phyloP scores from a whole-genome alignment of 2,113 vertebrate genomes.

The Herpailurus yagouaroundi region DNA sequence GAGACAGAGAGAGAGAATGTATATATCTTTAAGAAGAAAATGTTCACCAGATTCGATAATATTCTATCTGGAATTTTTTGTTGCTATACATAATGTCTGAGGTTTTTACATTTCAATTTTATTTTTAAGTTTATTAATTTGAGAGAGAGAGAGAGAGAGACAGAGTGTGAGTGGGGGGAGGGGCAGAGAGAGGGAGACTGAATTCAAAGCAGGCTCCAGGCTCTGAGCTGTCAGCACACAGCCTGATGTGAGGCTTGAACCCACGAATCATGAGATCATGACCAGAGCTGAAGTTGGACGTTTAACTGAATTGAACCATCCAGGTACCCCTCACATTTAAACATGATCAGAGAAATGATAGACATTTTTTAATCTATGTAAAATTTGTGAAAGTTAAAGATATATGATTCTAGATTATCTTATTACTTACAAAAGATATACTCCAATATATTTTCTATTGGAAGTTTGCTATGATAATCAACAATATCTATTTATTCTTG shows the following conservation, averaged over 20 bases:
- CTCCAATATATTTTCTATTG: not conserved
- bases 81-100: not conserved
- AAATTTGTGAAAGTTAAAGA: constrained; percentile 2
- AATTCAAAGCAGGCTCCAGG: too few species aligned
- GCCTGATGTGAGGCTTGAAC: too few species aligned
- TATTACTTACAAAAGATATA: not conserved
- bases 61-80: not conserved
- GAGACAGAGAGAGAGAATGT: not conserved
- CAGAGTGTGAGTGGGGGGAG: too few species aligned
- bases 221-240: too few species aligned
- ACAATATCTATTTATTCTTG: not conserved
- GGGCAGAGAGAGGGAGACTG: too few species aligned
- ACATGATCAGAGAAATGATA: not conserved
- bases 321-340: not conserved
- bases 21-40: not conserved
- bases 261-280: too few species aligned
- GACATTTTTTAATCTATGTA: not conserved
- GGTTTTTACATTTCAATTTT: not conserved
- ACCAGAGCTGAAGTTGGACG: too few species aligned
- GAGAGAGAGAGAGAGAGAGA: too few species aligned
- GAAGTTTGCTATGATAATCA: constrained; percentile 20
- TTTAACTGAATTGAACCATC: too few species aligned
- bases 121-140: too few species aligned
- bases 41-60: not conserved
- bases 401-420: not conserved